These are phyloP conservation scores for Pammene aurita DNA, from an alignment of 2,888 invertebrate species.

Conservation along the genomic window DNA sequence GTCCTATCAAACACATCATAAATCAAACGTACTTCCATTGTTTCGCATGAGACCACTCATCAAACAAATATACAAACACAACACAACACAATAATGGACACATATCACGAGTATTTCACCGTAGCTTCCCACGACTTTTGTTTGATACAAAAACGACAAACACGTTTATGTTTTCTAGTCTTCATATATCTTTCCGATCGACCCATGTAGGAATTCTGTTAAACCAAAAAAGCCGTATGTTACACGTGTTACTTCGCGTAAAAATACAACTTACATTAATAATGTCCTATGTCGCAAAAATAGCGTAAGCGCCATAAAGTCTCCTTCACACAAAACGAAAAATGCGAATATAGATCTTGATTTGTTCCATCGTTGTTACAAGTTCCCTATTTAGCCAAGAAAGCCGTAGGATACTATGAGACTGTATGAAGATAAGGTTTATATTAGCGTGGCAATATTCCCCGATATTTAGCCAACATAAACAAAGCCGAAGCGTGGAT, in stretches of 20 bases:
- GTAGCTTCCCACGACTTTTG: slow-evolving; percentile 31
- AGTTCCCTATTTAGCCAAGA: not conserved
- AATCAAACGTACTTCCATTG: slow-evolving; percentile 17
- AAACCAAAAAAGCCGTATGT: slow-evolving; percentile 1
- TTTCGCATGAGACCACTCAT: slow-evolving; percentile 10
- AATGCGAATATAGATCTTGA: too few species aligned
- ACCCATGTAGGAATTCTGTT: not conserved
- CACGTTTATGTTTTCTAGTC: not conserved
- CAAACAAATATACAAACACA: slow-evolving; percentile 12
- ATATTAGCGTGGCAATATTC: not conserved
- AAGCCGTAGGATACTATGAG: not conserved
- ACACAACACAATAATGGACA: slow-evolving; percentile 5
- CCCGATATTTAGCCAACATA: slow-evolving; percentile 24
- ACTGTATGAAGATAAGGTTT: not conserved
- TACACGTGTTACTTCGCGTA: too few species aligned
- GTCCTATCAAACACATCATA: not conserved
- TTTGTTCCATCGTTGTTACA: too few species aligned
- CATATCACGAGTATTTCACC: not conserved
- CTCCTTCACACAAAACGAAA: not conserved
- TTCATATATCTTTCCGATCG: slow-evolving; percentile 10
- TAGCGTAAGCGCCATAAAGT: too few species aligned
- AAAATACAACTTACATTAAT: too few species aligned
- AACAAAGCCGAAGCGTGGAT: slow-evolving; percentile 26
- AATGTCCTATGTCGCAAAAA: too few species aligned
- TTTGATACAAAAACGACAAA: slow-evolving; percentile 5